A percentile compares a stretch with the other conserved stretches of the same genome.
These are phyloP conservation scores for Temnopleurus reevesii DNA, from an alignment of 53 echinoderm and acorn worm genomes.

Conservation along the genomic window DNA sequence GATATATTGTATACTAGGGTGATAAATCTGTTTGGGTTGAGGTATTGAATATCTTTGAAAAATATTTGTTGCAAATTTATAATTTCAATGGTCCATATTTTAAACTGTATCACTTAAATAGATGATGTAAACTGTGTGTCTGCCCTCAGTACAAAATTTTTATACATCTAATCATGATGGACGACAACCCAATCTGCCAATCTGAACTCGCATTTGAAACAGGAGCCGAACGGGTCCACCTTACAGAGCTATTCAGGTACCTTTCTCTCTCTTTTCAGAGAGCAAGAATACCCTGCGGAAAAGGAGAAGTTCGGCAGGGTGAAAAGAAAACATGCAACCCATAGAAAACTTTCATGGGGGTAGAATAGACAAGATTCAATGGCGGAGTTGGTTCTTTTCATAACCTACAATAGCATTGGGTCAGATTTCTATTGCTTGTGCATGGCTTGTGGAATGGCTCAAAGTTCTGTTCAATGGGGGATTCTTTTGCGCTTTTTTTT, in stretches of 20 bases:
- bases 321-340: conserved; percentile 47
- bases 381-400: conserved; percentile 37
- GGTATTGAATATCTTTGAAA: no score
- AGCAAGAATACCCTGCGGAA: conserved; percentile 3
- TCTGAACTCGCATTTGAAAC: conserved; percentile 24
- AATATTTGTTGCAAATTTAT: no score
- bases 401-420: not conserved
- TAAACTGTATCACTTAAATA: no score
- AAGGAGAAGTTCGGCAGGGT: conserved; percentile 26
- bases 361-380: conserved; percentile 43
- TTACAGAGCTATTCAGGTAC: not conserved
- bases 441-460: conserved; percentile 26
- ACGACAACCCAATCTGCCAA: not conserved
- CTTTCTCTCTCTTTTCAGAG: conserved; percentile 27
- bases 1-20: no score
- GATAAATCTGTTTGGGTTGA: no score
- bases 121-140: no score
- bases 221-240: not conserved
- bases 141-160: not conserved
- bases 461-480: not conserved
- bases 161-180: not conserved
- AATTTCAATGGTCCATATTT: no score
- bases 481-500: not conserved
- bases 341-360: conserved; percentile 39
- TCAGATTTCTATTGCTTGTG: conserved; percentile 16